Conservation (phyloP, 2,888 invertebrate genomes). For the Danaus chrysippus region DNA sequence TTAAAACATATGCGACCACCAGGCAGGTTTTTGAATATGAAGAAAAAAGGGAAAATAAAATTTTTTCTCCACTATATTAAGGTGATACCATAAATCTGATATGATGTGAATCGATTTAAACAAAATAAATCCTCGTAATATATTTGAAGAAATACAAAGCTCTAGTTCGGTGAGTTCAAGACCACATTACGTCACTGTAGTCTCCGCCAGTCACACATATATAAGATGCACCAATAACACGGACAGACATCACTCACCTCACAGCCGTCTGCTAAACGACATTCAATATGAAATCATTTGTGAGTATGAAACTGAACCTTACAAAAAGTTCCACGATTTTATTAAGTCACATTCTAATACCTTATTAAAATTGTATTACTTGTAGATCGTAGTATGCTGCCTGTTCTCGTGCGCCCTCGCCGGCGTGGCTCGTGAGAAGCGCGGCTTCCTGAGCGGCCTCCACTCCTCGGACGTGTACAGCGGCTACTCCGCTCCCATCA, state of each 20-base stretch:
- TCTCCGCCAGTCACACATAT: neutral
- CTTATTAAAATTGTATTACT: no score
- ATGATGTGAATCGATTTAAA: neutral
- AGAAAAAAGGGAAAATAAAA: no score
- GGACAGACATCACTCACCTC: constrained; percentile 10
- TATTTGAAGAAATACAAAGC: neutral
- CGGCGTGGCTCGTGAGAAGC: constrained; percentile 26
- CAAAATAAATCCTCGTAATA: neutral
- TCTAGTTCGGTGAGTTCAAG: constrained; percentile 7
- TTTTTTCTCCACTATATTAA: no score
- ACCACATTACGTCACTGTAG: constrained; percentile 9
- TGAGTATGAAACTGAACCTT: neutral
- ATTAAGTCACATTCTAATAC: no score
- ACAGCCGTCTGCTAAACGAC: neutral
- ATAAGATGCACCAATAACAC: neutral
- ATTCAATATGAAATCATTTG: constrained; percentile 12
- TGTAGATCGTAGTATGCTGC: constrained; percentile 27
- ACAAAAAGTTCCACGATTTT: neutral
- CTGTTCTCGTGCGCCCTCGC: constrained; percentile 26
- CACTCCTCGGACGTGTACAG: constrained; percentile 9
- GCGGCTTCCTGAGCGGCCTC: constrained; percentile 29
- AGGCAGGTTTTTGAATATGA: no score
- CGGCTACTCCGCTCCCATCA: constrained; percentile 19
- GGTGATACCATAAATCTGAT: no score
- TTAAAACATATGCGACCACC: no score